Conservation (phyloP, 2,888 invertebrate species). For the Busseola fusca region DNA sequence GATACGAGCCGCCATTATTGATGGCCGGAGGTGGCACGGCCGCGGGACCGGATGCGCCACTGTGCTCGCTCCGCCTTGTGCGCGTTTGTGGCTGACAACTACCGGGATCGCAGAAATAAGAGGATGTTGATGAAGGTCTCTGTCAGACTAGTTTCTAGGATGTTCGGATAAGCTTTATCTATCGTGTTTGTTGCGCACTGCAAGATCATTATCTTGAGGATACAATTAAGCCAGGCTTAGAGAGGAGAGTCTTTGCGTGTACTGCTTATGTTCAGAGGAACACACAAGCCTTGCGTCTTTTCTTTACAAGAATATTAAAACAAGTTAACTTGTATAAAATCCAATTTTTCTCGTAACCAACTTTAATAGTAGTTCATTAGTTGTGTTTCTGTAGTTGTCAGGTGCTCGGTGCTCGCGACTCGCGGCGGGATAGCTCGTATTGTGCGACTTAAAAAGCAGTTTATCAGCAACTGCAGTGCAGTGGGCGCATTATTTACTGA, state of each 20-base stretch:
- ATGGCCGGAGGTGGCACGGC: constrained; percentile 64
- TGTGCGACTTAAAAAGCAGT: constrained; percentile 54
- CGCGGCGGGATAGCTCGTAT: constrained; percentile 32
- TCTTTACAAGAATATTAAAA: constrained; percentile 19
- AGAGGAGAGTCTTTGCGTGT: neutral
- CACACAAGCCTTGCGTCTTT: neutral
- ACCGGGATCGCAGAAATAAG: constrained; percentile 53
- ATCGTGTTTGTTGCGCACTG: neutral
- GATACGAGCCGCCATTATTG: constrained; percentile 62
- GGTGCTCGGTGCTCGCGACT: constrained; percentile 29
- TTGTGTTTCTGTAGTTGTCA: constrained; percentile 45
- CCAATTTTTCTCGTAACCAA: constrained; percentile 19
- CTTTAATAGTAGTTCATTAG: constrained; percentile 33
- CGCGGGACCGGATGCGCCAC: constrained; percentile 57
- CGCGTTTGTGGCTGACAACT: constrained; percentile 59
- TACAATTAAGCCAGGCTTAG: constrained; percentile 1
- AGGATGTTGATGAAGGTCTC: constrained; percentile 50
- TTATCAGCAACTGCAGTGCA: constrained; percentile 51
- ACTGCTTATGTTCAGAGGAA: constrained; percentile 1
- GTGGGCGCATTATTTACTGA: constrained; percentile 47
- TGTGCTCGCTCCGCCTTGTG: constrained; percentile 58
- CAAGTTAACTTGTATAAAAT: constrained; percentile 27
- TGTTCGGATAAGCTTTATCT: constrained; percentile 13
- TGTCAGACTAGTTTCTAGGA: constrained; percentile 21
- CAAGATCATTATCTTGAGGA: neutral